Evolutionary conservation across 2,888 invertebrate genomes (phyloP).

Genomic region (Orchesellides sinensis): DNA sequence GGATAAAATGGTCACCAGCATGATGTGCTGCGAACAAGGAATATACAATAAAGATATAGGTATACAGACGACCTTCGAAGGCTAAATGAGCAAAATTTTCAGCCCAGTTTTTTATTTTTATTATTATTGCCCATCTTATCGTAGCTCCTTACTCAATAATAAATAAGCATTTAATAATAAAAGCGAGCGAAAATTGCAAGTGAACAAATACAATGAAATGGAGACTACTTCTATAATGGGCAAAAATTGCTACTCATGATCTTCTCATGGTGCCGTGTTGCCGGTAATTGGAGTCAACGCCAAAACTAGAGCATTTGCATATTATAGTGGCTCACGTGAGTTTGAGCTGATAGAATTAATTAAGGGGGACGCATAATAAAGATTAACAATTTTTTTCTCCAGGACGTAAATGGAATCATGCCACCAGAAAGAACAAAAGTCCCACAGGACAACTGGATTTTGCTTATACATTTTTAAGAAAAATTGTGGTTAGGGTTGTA

Average conservation of each 20-base stretch:
- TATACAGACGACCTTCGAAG: slow-evolving; percentile 15
- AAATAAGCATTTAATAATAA: not conserved
- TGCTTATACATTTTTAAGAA: not conserved
- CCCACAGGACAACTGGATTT: not conserved
- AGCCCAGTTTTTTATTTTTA: not conserved
- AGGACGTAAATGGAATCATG: not conserved
- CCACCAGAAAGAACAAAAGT: not conserved
- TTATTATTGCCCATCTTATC: not conserved
- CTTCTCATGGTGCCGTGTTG: no score
- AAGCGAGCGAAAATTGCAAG: not conserved
- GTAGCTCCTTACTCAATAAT: not conserved
- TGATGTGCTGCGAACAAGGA: not conserved
- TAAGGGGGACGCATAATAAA: slow-evolving; percentile 2
- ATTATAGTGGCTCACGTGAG: no score
- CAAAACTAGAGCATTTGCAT: no score
- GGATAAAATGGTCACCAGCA: no score
- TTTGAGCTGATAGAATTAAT: not conserved
- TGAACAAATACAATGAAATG: no score
- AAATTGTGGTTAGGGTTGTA: no score
- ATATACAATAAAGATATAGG: no score
- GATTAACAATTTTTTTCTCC: not conserved
- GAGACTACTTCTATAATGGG: no score
- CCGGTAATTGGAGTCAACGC: no score
- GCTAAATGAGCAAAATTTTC: slow-evolving; percentile 2
- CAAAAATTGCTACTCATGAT: no score